Evolutionary conservation across 2,113 vertebrate genomes (phyloP), one percentile per base, ranked within the genome.

Genomic region (Thinocorus orbignyianus): DNA sequence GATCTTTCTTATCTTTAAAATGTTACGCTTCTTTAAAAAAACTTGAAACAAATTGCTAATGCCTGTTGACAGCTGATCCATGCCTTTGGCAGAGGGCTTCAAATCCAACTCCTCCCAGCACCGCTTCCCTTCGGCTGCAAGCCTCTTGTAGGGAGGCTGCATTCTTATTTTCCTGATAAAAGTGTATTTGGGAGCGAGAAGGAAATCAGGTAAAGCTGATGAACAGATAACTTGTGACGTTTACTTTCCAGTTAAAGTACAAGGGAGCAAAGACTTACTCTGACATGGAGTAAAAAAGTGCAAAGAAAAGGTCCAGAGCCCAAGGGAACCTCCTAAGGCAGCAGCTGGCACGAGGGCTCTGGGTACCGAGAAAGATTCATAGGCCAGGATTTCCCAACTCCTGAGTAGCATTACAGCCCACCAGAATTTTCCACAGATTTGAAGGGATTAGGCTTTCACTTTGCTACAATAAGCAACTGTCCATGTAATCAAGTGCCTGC

Each of bases 311-410:
- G n/a, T 37, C 49, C 78, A 77, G 73, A 78, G 64, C 41, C 39
- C 23, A 31, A 37, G 37, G 22, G 48, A 78, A 55, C 60, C 7
- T 35, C 57, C 66, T 17, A 23, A 76, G 22, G 19, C 49, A 76
- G 28, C 20, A 71, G 61, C 0, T 66, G 76, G 61, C 37, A 69
- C 30, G 0, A 1, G 23, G 37, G 17, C 68, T 46, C 69, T 17
- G 37, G 18, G 49, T 9, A 37, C 51, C 4, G 14, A 77, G 42
- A 39, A 30, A 44, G 54, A 60, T 37, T 20, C 0, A 0, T 0
- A 11, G 1, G 12, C 25, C 49, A 20, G 17, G 57, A 81, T 68
- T 84, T 72, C 69, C 92, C 69, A 57, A 93, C 72, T 55, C 64
- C 1, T 5, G 16, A 51, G 25, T 30, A 55, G 6, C 5, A 13